These are phyloP conservation scores for Encarsia formosa DNA, from an alignment of 2,888 invertebrate species.

Conservation along the genomic window DNA sequence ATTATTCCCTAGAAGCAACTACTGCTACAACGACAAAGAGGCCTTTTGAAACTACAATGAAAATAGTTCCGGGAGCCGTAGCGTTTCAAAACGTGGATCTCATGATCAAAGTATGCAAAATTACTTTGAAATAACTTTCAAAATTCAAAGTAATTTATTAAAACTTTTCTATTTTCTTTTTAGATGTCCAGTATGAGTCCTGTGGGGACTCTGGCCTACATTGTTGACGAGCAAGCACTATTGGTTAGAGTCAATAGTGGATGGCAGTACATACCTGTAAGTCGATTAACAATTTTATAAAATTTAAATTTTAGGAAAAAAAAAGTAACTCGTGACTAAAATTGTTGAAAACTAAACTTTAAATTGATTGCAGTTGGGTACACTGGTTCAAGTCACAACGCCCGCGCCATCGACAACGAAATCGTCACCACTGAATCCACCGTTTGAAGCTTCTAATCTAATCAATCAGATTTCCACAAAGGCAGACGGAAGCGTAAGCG, in stretches of 20 bases:
- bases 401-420: slow-evolving; percentile 66
- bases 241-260: slow-evolving; percentile 87
- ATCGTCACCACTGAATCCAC: slow-evolving; percentile 65
- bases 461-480: slow-evolving; percentile 70
- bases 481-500: slow-evolving; percentile 75
- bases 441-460: slow-evolving; percentile 78
- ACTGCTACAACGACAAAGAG: no score
- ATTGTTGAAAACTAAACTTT: no score
- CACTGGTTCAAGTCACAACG: slow-evolving; percentile 65
- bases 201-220: slow-evolving; percentile 85
- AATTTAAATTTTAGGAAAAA: no score
- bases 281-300: slow-evolving; percentile 43
- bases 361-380: slow-evolving; percentile 62
- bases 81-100: slow-evolving; percentile 80
- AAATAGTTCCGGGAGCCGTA: slow-evolving; percentile 77
- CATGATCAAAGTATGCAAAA: slow-evolving; percentile 75
- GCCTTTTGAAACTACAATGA: slow-evolving; percentile 51
- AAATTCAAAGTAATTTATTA: background rate
- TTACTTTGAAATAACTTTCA: background rate
- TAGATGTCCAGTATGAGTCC: slow-evolving; percentile 77
- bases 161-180: slow-evolving; percentile 21
- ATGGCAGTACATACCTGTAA: slow-evolving; percentile 91
- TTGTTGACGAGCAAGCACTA: slow-evolving; percentile 86
- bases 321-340: no score
- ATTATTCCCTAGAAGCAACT: no score